Evolutionary conservation across 1,140 invertebrate species (phyloP).

Genomic region (Drosophila micromelanica): DNA sequence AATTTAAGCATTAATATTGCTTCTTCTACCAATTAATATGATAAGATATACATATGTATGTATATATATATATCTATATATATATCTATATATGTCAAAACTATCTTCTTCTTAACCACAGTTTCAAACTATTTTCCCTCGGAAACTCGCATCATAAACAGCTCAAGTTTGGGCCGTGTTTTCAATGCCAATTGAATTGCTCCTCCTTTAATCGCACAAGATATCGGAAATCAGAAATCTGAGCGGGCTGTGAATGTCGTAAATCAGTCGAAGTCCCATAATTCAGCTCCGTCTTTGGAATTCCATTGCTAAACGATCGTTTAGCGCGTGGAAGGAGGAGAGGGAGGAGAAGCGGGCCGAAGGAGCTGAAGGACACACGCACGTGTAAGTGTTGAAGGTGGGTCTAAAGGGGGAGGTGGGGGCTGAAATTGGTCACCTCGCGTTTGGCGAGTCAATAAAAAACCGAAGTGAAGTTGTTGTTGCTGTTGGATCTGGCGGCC

Average conservation of each 20-base stretch:
- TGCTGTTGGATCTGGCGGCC: slow-evolving; percentile 2
- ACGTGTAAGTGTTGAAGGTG: background rate
- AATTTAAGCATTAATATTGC: too few relatives aligned
- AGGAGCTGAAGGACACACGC: slow-evolving; percentile 16
- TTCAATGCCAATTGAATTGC: slow-evolving; percentile 11
- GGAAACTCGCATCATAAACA: too few relatives aligned
- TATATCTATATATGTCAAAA: too few relatives aligned
- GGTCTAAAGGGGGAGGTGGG: background rate
- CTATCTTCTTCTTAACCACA: too few relatives aligned
- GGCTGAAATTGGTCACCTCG: background rate
- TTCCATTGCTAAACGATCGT: slow-evolving; percentile 71
- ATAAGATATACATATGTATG: too few relatives aligned
- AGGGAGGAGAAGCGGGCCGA: slow-evolving; percentile 3
- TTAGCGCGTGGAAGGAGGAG: slow-evolving; percentile 47
- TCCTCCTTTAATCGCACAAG: slow-evolving; percentile 8
- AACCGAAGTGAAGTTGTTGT: slow-evolving; percentile 1
- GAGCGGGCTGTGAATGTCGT: slow-evolving; percentile 51
- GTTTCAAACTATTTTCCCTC: too few relatives aligned
- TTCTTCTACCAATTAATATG: too few relatives aligned
- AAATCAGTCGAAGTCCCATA: slow-evolving; percentile 67
- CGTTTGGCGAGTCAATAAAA: slow-evolving; percentile 14
- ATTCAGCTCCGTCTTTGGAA: slow-evolving; percentile 53
- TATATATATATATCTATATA: too few relatives aligned
- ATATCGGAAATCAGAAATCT: slow-evolving; percentile 46
- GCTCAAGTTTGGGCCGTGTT: background rate